These are phyloP conservation scores for Chaetura pelagica DNA, from an alignment of 2,113 vertebrate genomes.

Conservation along the genomic window DNA sequence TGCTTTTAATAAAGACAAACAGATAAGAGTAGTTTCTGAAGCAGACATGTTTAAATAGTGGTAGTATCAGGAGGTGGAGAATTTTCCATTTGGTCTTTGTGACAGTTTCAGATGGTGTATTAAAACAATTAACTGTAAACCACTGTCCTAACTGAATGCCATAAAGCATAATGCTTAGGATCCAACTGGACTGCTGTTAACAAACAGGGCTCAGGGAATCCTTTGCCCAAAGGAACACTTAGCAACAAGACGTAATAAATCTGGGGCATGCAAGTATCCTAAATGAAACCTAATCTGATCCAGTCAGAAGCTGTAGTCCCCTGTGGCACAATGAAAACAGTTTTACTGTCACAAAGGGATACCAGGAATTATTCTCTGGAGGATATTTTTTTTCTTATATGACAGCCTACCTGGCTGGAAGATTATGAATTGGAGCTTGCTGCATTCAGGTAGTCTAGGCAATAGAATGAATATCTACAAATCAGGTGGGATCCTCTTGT, in stretches of 20 bases:
- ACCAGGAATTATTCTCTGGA: neutral
- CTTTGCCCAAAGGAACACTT: neutral
- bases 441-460: neutral
- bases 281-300: neutral
- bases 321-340: neutral
- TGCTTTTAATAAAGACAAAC: neutral
- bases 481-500: neutral
- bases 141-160: neutral
- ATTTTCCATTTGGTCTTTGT: neutral
- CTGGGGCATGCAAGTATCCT: neutral
- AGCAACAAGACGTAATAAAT: neutral
- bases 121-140: neutral
- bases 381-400: neutral
- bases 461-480: neutral
- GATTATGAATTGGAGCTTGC: neutral
- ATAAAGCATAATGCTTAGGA: neutral
- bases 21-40: neutral
- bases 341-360: neutral
- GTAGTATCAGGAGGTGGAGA: neutral
- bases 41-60: neutral
- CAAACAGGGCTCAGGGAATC: neutral
- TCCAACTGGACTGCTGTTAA: neutral
- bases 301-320: neutral
- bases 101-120: neutral
- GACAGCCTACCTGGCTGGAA: neutral